These are phyloP conservation scores for Hoplias malabaricus DNA, from an alignment of 2,113 vertebrate genomes.

Conservation along the genomic window DNA sequence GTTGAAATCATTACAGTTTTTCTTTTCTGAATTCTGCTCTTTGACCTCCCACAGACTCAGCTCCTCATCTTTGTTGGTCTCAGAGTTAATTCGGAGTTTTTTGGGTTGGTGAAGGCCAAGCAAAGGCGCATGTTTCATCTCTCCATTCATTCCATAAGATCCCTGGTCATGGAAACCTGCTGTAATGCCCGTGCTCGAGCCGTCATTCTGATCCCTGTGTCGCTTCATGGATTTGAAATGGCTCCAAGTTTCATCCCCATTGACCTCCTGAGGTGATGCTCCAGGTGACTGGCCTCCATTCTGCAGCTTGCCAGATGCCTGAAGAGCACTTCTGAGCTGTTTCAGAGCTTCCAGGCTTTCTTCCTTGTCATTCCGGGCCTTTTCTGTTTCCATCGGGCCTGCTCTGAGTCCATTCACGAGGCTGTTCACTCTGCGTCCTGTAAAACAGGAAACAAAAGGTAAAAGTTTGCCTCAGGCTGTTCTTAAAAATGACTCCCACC, in stretches of 20 bases:
- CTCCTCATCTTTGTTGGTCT: conserved; percentile 73
- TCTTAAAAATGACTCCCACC: too few relatives aligned
- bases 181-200: conserved; percentile 69
- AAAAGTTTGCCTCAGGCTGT: too few relatives aligned
- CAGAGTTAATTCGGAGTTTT: conserved; percentile 78
- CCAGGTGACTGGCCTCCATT: conserved; percentile 82
- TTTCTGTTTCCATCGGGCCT: conserved; percentile 98
- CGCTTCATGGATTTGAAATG: conserved; percentile 78
- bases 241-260: conserved; percentile 78
- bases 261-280: conserved; percentile 72
- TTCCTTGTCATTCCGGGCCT: conserved; percentile 89
- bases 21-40: conserved; percentile 72
- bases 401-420: conserved; percentile 93
- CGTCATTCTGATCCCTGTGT: conserved; percentile 72
- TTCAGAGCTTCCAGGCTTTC: conserved; percentile 86
- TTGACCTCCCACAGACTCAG: conserved; percentile 63
- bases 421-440: conserved; percentile 83
- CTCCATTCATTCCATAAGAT: conserved; percentile 82
- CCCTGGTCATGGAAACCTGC: conserved; percentile 75
- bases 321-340: conserved; percentile 75
- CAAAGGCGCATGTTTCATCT: conserved; percentile 81
- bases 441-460: conserved; percentile 40
- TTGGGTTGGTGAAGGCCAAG: conserved; percentile 78
- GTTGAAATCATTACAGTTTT: conserved; percentile 76
- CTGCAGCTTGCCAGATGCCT: conserved; percentile 77